phyloP scores from a whole-genome alignment of 2,888 invertebrate species.

The Platycnemis pennipes region DNA sequence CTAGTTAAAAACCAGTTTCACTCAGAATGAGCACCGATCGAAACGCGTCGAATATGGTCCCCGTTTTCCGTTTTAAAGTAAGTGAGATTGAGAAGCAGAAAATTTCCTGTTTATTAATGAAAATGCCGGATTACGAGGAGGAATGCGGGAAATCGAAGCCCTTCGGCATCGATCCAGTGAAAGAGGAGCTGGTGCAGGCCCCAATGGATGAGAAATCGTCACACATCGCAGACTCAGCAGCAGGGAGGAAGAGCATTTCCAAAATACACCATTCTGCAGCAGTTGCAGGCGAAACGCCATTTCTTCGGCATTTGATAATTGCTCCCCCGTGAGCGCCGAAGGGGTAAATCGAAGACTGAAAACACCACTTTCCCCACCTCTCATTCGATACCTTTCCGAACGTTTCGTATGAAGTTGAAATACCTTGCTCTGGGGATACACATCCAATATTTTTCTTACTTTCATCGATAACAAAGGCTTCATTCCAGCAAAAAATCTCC shows the following conservation, averaged over 20 bases:
- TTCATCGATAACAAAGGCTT: no score
- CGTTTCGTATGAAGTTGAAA: not conserved
- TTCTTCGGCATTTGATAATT: not conserved
- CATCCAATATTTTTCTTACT: not conserved
- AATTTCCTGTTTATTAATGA: no score
- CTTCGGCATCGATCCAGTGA: no score
- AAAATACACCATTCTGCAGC: not conserved
- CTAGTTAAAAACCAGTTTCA: no score
- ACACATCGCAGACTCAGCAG: not conserved
- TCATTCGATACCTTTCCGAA: not conserved
- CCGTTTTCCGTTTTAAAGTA: no score
- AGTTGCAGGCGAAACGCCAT: not conserved
- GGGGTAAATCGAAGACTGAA: not conserved
- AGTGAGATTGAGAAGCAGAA: no score
- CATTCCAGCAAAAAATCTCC: no score
- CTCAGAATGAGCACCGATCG: no score
- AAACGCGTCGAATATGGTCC: no score
- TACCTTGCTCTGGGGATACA: not conserved
- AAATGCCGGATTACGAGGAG: no score
- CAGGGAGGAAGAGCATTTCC: not conserved
- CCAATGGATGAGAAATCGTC: no score
- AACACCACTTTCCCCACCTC: not conserved
- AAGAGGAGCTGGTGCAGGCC: not conserved
- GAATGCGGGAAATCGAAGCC: no score
- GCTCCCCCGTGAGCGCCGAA: not conserved